phyloP scores from a whole-genome alignment of 1,140 invertebrate species.

The Tribolium madens region DNA sequence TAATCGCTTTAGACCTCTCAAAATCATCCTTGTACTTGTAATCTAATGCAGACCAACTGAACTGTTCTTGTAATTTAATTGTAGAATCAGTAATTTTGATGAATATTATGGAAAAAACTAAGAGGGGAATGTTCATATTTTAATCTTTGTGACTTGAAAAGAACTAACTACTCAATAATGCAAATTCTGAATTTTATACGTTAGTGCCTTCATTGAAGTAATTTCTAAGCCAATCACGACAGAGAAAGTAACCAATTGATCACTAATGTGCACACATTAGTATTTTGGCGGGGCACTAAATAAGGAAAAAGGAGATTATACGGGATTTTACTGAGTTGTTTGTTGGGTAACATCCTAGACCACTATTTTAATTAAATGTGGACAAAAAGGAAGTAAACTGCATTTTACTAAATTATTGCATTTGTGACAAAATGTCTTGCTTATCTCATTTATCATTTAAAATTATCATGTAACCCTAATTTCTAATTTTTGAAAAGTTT shows the following conservation, averaged over 20 bases:
- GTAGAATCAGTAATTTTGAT: neutral
- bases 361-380: too few species aligned
- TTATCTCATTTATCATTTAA: too few species aligned
- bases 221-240: neutral
- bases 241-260: neutral
- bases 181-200: neutral
- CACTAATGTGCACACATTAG: neutral
- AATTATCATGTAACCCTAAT: too few species aligned
- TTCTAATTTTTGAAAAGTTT: too few species aligned
- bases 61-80: slow-evolving; percentile 74
- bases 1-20: slow-evolving; percentile 73
- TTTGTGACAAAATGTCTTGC: too few species aligned
- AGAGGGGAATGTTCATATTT: too few species aligned
- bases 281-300: neutral
- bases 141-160: neutral
- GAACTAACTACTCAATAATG: neutral
- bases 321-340: neutral
- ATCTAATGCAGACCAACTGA: slow-evolving; percentile 80
- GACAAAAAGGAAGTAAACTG: too few species aligned
- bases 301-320: neutral
- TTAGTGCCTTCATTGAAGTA: neutral
- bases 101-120: slow-evolving; percentile 1
- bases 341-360: neutral
- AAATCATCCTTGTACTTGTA: slow-evolving; percentile 76
- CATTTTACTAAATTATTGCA: too few species aligned